phyloP scores from a whole-genome alignment of 1,140 invertebrate genomes.

The Pteromalus puparum region DNA sequence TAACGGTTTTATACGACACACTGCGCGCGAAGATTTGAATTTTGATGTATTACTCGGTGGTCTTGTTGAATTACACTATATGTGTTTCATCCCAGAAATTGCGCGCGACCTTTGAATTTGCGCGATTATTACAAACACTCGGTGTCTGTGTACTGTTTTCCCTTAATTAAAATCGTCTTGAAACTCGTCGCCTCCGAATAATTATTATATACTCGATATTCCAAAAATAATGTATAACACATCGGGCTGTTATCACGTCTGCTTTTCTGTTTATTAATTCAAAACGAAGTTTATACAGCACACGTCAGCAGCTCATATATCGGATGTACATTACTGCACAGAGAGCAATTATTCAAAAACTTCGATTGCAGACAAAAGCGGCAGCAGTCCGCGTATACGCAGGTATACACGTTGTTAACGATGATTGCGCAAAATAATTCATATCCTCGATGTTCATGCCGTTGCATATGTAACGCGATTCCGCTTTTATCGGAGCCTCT shows the following conservation, averaged over 20 bases:
- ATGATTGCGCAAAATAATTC: not conserved
- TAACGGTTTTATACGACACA: not conserved
- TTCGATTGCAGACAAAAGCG: not conserved
- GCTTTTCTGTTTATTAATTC: too few relatives aligned
- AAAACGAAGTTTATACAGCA: too few relatives aligned
- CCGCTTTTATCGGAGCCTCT: not conserved
- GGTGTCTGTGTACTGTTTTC: not conserved
- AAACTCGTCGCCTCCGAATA: not conserved
- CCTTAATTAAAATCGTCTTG: slow-evolving; percentile 1
- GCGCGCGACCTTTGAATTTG: not conserved
- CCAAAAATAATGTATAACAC: not conserved
- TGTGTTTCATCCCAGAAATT: not conserved
- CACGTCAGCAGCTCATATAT: too few relatives aligned
- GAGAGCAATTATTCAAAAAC: too few relatives aligned
- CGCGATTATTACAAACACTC: too few relatives aligned
- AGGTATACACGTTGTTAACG: not conserved
- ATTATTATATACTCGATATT: not conserved
- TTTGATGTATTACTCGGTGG: not conserved
- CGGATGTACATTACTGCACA: too few relatives aligned
- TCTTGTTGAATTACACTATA: not conserved
- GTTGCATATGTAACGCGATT: not conserved
- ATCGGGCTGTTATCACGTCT: not conserved
- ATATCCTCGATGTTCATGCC: not conserved
- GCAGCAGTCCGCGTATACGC: too few relatives aligned
- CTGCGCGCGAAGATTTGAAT: not conserved